phyloP scores from a whole-genome alignment of 2,113 vertebrate species.

The Myiozetetes cayanensis region DNA sequence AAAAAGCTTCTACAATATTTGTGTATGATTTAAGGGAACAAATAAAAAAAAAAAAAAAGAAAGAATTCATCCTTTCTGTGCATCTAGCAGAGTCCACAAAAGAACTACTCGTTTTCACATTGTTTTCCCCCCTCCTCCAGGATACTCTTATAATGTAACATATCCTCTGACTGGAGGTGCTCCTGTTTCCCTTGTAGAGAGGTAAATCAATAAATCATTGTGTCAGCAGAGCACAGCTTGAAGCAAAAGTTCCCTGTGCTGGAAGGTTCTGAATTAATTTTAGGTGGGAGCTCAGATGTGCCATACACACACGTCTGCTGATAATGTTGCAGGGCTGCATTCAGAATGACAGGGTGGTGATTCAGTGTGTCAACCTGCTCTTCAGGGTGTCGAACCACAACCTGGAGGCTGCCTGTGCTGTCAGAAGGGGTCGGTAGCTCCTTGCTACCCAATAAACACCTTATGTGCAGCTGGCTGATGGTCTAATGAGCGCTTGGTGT shows the following conservation, averaged over 20 bases:
- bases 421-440: not conserved
- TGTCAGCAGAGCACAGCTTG: conserved; percentile 33
- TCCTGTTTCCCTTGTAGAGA: not conserved
- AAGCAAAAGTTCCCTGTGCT: not conserved
- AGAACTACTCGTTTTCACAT: not conserved
- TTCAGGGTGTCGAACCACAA: not conserved
- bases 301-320: not conserved
- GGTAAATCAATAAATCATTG: conserved; percentile 4
- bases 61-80: not conserved
- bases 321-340: not conserved
- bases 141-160: not conserved
- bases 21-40: not conserved
- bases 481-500: not conserved
- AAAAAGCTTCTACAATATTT: not conserved
- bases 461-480: not conserved
- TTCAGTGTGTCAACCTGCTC: not conserved
- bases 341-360: not conserved
- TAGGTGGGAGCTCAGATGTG: not conserved
- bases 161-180: not conserved
- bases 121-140: not conserved
- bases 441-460: not conserved
- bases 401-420: not conserved
- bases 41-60: not conserved
- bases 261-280: not conserved
- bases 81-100: not conserved